Evolutionary conservation across 2,888 invertebrate species (phyloP).

Genomic region (Chromoteleia sp.): DNA sequence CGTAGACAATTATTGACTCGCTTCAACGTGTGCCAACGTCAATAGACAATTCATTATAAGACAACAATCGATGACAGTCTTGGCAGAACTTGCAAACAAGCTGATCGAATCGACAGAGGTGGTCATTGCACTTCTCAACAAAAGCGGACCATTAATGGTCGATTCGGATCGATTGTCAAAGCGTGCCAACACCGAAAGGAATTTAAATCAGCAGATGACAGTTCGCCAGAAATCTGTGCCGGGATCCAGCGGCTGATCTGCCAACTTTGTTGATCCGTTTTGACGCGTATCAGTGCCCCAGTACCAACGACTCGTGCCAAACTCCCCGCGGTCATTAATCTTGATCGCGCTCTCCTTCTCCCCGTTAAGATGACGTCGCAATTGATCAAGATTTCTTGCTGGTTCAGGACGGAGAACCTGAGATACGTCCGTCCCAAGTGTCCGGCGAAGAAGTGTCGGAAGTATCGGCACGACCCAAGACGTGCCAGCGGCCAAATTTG

Average conservation of each 20-base stretch:
- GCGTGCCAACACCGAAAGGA: constrained; percentile 24
- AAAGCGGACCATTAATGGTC: neutral
- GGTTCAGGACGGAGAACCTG: constrained; percentile 31
- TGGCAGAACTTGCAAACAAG: constrained; percentile 23
- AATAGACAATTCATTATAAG: constrained; percentile 5
- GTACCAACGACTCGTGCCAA: constrained; percentile 4
- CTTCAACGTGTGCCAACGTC: constrained; percentile 10
- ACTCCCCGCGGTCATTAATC: neutral
- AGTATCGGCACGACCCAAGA: constrained; percentile 42
- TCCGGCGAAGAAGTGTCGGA: constrained; percentile 54
- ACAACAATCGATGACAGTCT: constrained; percentile 29
- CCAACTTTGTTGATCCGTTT: constrained; percentile 22
- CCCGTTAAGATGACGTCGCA: constrained; percentile 1
- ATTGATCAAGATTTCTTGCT: constrained; percentile 6
- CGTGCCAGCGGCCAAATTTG: constrained; percentile 25
- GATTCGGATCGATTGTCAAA: constrained; percentile 22
- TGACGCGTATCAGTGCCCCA: constrained; percentile 1
- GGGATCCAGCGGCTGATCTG: neutral
- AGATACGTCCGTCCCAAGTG: constrained; percentile 45
- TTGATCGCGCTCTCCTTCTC: neutral
- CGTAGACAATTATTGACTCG: constrained; percentile 7
- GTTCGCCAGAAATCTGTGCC: neutral
- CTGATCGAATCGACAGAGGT: constrained; percentile 14
- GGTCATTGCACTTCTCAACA: constrained; percentile 21
- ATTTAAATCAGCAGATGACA: constrained; percentile 1